Percentiles rank a stretch among this genome's conserved stretches.
Evolutionary conservation across 2,113 vertebrate species (phyloP).

Genomic region (Leucoraja erinaceus): DNA sequence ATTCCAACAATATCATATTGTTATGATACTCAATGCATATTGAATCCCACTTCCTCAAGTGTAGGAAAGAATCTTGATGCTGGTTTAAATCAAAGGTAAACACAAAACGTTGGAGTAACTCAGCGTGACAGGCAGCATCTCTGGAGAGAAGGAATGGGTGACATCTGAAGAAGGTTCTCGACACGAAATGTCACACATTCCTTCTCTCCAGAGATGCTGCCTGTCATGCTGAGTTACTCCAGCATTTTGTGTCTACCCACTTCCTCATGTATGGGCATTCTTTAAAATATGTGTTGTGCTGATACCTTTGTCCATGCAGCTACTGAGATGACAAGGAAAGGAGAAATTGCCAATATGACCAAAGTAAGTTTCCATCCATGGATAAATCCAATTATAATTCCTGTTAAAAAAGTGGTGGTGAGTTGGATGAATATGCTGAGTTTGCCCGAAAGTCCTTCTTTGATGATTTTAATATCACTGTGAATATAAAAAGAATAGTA

Average conservation of each 20-base stretch:
- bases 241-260: not conserved
- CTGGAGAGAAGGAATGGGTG: no score
- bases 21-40: not conserved
- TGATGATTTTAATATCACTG: conserved; percentile 66
- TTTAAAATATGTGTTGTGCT: not conserved
- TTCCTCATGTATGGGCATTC: no score
- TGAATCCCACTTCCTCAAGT: not conserved
- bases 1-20: not conserved
- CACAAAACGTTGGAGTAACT: no score
- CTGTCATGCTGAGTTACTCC: no score
- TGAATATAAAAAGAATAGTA: conserved; percentile 39
- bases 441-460: conserved; percentile 61
- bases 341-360: conserved; percentile 62
- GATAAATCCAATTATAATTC: conserved; percentile 60
- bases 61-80: no score
- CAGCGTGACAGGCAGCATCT: no score
- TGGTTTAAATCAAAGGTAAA: no score
- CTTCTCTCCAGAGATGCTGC: no score
- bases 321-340: conserved; percentile 54
- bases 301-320: conserved; percentile 57
- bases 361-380: conserved; percentile 64
- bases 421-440: conserved; percentile 57
- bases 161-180: no score
- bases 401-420: conserved; percentile 54
- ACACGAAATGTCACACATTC: no score